A percentile compares a stretch with the other conserved stretches of the same genome.
Conservation (phyloP, 2,888 invertebrate genomes). For the Dinocampus coccinellae region DNA sequence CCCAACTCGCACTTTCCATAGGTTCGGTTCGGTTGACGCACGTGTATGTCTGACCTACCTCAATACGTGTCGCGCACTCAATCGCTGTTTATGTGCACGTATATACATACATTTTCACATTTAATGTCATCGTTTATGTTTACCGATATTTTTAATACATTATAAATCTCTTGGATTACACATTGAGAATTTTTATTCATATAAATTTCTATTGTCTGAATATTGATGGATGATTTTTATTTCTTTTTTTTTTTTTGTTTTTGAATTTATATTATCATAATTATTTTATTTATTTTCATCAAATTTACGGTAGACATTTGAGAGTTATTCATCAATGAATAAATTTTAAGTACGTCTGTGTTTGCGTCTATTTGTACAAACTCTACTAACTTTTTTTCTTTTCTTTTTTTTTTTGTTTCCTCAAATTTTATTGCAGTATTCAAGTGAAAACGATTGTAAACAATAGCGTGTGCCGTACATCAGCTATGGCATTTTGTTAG, state of each 20-base stretch:
- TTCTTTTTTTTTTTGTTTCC: too few relatives aligned
- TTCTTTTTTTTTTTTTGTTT: not conserved
- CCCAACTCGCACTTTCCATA: conserved; percentile 42
- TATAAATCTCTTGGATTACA: conserved; percentile 32
- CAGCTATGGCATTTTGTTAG: not conserved
- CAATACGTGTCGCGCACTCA: conserved; percentile 36
- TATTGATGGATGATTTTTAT: not conserved
- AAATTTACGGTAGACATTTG: not conserved
- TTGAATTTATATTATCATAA: too few relatives aligned
- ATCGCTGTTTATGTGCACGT: not conserved
- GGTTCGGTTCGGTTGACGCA: conserved; percentile 45
- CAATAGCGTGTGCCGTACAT: not conserved
- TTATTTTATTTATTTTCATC: too few relatives aligned
- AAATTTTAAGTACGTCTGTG: not conserved
- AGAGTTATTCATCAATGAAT: not conserved
- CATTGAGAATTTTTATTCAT: not conserved
- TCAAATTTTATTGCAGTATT: not conserved
- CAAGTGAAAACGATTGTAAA: not conserved
- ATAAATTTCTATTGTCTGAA: not conserved
- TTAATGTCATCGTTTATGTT: conserved; percentile 13
- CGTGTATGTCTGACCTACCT: conserved; percentile 44
- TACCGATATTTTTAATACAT: conserved; percentile 25
- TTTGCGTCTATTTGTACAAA: not conserved
- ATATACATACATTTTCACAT: not conserved
- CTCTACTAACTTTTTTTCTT: not conserved